Percentiles rank a stretch among this genome's conserved stretches.
Evolutionary conservation across 1,140 invertebrate species (phyloP).

Genomic region (Neuroterus valhalla): DNA sequence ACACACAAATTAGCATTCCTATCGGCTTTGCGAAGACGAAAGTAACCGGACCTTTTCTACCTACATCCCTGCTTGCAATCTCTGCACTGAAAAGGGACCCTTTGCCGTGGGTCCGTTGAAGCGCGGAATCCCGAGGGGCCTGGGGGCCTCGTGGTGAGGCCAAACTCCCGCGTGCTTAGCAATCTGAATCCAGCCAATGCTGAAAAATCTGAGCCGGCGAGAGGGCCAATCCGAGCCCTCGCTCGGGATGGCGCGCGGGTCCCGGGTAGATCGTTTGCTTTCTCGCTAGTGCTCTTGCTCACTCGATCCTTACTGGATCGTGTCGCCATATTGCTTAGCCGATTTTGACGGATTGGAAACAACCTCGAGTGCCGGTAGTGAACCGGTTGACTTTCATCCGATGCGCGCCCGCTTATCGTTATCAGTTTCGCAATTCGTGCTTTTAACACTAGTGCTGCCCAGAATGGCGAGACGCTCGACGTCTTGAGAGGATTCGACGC

Average conservation of each 20-base stretch:
- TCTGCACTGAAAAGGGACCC: neutral
- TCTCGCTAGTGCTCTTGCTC: slow-evolving; percentile 13
- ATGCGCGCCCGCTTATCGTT: neutral
- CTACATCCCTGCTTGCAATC: slow-evolving; percentile 18
- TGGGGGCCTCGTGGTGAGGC: neutral
- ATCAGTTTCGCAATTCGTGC: neutral
- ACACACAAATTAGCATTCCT: no score
- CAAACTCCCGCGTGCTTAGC: neutral
- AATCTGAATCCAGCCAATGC: slow-evolving; percentile 24
- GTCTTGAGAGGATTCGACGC: neutral
- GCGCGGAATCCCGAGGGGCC: slow-evolving; percentile 6
- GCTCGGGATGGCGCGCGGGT: slow-evolving; percentile 10
- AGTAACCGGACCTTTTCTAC: neutral
- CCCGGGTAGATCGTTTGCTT: slow-evolving; percentile 1
- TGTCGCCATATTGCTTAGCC: neutral
- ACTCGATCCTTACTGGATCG: slow-evolving; percentile 19
- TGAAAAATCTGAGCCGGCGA: slow-evolving; percentile 11
- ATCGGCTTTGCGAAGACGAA: no score
- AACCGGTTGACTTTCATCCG: neutral
- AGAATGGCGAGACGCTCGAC: neutral
- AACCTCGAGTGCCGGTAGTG: neutral
- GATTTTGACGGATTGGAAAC: neutral
- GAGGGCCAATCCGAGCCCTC: slow-evolving; percentile 6
- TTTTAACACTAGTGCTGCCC: neutral
- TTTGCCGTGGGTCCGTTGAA: neutral